Evolutionary conservation across 2,797 vertebrate genomes (phyloP), one percentile per base, ranked within the genome.

Genomic region (Danio kyathit): DNA sequence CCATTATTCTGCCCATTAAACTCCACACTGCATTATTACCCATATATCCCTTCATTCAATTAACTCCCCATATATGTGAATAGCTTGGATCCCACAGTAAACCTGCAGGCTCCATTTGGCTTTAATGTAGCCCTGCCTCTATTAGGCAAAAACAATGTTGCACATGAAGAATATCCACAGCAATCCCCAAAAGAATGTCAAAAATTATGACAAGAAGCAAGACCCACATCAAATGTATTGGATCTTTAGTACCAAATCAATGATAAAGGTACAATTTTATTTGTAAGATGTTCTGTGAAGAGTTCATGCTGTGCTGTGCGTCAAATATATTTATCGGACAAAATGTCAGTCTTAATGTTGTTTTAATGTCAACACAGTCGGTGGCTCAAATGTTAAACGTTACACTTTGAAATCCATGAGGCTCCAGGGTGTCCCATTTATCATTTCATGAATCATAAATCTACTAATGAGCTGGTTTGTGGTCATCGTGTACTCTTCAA

Each of bases 11-110:
- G 51, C 48, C 63, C 75, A 77, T 46, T 57, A 76, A 56, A 10
- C 40, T 43, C 41, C 51, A 57, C n/a, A 38, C 17, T 19, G 67
- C 41, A 46, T 44, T 44, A 76, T 46, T 66, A 46, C 17, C 74
- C 49, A 66, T 38, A 66, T 76, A 67, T 66, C 6, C 7, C 21
- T 77, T 67, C 10, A 77, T 67, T 59, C 52, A 69, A 48, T 77
- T 69, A 69, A 59, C 41, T 67, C 43, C 11, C 6, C 63, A 77
- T 69, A 41, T 38, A 54, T 56, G 52, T 38, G 40, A 66, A 56
- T 56, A 66, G 40, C 61, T 77, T 48, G 40, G 21, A 77, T 67
- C 10, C 38, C 74, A 43, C 38, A 54, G 61, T 65, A 65, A 65
- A 65, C 38, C 48, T 54, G 10, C 17, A 59, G 52, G 43, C 52